Evolutionary conservation across 2,797 vertebrate species (phyloP).

Genomic region (Sternarchorhynchus goeldii): DNA sequence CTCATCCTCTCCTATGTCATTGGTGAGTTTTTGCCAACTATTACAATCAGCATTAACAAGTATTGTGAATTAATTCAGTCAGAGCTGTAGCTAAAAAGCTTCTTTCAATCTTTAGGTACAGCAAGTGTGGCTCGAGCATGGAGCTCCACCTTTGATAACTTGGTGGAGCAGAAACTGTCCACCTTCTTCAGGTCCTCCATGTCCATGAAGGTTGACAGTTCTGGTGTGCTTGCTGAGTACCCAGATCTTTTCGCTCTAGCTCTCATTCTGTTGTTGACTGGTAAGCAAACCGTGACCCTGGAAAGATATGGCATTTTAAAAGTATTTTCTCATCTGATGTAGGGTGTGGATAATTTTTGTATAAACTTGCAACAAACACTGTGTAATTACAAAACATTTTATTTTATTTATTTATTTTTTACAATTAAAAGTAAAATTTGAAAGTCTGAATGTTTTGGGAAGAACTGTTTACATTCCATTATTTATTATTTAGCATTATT

Average conservation of each 20-base stretch:
- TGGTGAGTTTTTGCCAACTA: constrained; percentile 72
- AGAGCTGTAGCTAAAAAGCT: background rate
- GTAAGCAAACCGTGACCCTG: constrained; percentile 69
- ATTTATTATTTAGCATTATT: too few species aligned
- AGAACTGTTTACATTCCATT: too few species aligned
- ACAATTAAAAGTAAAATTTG: too few species aligned
- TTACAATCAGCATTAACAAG: too few species aligned
- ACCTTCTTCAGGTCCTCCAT: constrained; percentile 78
- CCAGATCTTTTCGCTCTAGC: constrained; percentile 91
- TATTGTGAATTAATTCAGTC: too few species aligned
- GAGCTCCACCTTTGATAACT: constrained; percentile 92
- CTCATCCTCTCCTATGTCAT: constrained; percentile 97
- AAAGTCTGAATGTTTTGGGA: too few species aligned
- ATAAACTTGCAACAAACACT: too few species aligned
- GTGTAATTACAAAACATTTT: too few species aligned
- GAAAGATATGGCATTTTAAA: background rate
- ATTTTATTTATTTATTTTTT: too few species aligned
- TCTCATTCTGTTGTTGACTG: constrained; percentile 86
- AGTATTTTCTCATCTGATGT: background rate
- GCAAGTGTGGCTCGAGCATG: constrained; percentile 94
- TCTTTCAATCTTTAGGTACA: constrained; percentile 74
- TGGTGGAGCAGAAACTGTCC: constrained; percentile 90
- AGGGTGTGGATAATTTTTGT: background rate
- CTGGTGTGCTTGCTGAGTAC: constrained; percentile 84
- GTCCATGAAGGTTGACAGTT: constrained; percentile 70